Conservation (phyloP, 2,797 vertebrate species). For the Myotis findleyi region DNA sequence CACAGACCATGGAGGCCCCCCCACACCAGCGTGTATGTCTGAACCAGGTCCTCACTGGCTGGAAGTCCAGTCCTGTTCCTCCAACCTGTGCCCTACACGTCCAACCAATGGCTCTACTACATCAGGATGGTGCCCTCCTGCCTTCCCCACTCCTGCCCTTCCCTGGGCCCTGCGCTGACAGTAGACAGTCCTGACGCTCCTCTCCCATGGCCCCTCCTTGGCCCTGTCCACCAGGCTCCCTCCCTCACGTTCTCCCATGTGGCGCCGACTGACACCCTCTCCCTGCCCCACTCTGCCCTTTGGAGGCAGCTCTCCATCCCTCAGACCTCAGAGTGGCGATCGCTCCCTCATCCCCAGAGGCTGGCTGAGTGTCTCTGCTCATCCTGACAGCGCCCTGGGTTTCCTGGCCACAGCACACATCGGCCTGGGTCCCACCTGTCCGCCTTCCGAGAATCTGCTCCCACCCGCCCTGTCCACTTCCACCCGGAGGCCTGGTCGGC, state of each 20-base stretch:
- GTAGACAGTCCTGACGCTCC: background rate
- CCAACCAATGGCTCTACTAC: background rate
- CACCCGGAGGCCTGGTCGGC: fast-evolving
- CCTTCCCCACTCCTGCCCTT: fast-evolving
- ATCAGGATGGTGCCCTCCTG: fast-evolving
- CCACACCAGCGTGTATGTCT: fast-evolving
- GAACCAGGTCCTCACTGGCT: background rate
- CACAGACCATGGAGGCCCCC: background rate
- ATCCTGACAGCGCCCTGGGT: fast-evolving
- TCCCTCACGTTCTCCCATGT: fast-evolving
- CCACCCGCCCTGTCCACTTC: fast-evolving
- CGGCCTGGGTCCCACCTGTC: no score
- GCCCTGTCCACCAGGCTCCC: fast-evolving
- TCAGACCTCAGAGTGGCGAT: fast-evolving
- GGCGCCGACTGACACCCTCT: background rate
- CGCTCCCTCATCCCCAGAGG: fast-evolving
- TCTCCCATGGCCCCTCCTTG: fast-evolving
- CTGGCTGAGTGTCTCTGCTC: fast-evolving
- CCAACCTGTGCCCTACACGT: fast-evolving
- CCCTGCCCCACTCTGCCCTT: fast-evolving
- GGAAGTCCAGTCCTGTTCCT: background rate
- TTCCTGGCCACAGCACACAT: background rate
- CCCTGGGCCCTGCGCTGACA: fast-evolving
- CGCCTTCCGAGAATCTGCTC: background rate
- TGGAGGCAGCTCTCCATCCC: fast-evolving